Evolutionary conservation across 2,888 invertebrate genomes (phyloP).

Genomic region (Eudemis profundana): DNA sequence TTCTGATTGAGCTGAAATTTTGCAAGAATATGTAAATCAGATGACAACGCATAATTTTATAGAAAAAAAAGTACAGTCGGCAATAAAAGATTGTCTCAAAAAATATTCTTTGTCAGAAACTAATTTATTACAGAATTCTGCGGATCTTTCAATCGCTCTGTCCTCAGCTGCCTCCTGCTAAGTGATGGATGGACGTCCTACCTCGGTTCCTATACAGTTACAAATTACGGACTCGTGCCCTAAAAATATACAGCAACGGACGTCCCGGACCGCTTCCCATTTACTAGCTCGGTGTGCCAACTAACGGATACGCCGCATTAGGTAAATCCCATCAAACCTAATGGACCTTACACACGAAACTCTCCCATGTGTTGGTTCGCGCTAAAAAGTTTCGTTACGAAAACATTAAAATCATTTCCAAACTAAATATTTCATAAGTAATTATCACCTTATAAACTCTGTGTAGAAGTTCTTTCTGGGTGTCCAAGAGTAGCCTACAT

Average conservation of each 20-base stretch:
- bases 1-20: too few relatives aligned
- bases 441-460: background rate
- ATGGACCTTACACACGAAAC: background rate
- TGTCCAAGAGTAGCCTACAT: background rate
- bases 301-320: constrained; percentile 28
- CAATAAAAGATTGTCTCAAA: too few relatives aligned
- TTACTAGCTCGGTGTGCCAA: constrained; percentile 25
- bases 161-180: background rate
- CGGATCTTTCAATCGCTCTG: constrained; percentile 10
- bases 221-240: constrained; percentile 19
- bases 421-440: background rate
- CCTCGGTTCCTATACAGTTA: constrained; percentile 5
- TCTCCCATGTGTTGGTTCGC: background rate
- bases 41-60: too few relatives aligned
- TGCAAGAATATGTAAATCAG: too few relatives aligned
- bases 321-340: constrained; percentile 28
- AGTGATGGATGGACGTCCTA: constrained; percentile 21
- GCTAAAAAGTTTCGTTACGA: background rate
- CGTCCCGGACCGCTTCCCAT: constrained; percentile 34
- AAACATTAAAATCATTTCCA: too few relatives aligned
- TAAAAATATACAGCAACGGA: constrained; percentile 28
- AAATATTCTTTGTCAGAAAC: too few relatives aligned
- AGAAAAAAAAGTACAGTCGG: too few relatives aligned
- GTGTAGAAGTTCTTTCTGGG: background rate
- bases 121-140: too few relatives aligned